Evolutionary conservation across 2,888 invertebrate genomes (phyloP).

Genomic region (Stenotaenia linearis): DNA sequence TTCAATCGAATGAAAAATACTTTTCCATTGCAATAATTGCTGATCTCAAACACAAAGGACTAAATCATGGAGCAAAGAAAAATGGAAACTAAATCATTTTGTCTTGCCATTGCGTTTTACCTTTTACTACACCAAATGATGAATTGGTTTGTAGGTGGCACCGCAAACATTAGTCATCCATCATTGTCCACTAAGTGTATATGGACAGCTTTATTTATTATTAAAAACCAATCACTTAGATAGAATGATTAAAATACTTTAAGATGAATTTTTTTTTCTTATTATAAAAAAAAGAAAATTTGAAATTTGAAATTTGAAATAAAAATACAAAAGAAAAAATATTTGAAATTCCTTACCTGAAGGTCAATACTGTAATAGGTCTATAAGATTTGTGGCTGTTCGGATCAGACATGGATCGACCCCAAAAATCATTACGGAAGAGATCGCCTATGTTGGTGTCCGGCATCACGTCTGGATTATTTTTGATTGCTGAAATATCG

Average conservation of each 20-base stretch:
- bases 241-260: neutral
- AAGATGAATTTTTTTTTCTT: neutral
- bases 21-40: too few species aligned
- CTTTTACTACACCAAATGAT: neutral
- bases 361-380: slow-evolving; percentile 80
- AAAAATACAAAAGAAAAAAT: neutral
- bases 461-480: slow-evolving; percentile 74
- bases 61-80: too few species aligned
- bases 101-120: neutral
- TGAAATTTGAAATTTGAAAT: too few species aligned
- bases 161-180: neutral
- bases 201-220: neutral
- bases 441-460: slow-evolving; percentile 57
- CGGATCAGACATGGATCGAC: slow-evolving; percentile 67
- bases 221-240: slow-evolving; percentile 1
- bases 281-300: neutral
- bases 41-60: too few species aligned
- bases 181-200: slow-evolving; percentile 1
- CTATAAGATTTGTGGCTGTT: slow-evolving; percentile 92
- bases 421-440: slow-evolving; percentile 91
- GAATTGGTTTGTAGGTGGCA: neutral
- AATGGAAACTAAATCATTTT: neutral
- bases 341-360: slow-evolving; percentile 56
- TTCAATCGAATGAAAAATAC: too few species aligned
- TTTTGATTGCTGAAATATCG: slow-evolving; percentile 86